Evolutionary conservation across 2,888 invertebrate species (phyloP).

Genomic region (Drosophila sordidapex): DNA sequence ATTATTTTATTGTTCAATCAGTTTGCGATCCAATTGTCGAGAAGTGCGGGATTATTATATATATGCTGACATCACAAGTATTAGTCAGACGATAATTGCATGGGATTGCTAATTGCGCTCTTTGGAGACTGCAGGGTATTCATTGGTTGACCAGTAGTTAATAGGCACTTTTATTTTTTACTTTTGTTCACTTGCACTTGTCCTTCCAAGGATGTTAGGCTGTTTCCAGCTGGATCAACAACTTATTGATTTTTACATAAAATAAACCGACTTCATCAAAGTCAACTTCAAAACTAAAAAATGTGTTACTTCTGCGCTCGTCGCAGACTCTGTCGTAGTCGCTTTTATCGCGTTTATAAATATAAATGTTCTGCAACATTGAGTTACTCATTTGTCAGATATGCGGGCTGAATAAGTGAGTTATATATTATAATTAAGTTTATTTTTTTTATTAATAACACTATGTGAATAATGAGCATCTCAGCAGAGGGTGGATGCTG

Average conservation of each 20-base stretch:
- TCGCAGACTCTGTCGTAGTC: not conserved
- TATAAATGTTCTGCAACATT: not conserved
- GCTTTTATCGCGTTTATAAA: too few species aligned
- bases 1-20: too few species aligned
- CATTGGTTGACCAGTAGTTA: too few species aligned
- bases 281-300: not conserved
- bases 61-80: too few species aligned
- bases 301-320: not conserved
- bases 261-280: not conserved
- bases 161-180: too few species aligned
- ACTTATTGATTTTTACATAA: not conserved
- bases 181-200: not conserved
- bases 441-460: not conserved
- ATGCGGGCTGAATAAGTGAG: not conserved
- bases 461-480: not conserved
- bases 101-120: too few species aligned
- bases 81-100: too few species aligned
- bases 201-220: not conserved
- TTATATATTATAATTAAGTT: not conserved
- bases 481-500: not conserved
- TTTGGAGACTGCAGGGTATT: too few species aligned
- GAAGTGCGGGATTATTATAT: too few species aligned
- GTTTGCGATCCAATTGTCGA: too few species aligned
- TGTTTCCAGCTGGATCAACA: not conserved
- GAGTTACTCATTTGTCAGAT: not conserved